Evolutionary conservation across 2,797 vertebrate genomes (phyloP), one percentile per base, ranked within the genome.

Genomic region (Sebastes elongatus): DNA sequence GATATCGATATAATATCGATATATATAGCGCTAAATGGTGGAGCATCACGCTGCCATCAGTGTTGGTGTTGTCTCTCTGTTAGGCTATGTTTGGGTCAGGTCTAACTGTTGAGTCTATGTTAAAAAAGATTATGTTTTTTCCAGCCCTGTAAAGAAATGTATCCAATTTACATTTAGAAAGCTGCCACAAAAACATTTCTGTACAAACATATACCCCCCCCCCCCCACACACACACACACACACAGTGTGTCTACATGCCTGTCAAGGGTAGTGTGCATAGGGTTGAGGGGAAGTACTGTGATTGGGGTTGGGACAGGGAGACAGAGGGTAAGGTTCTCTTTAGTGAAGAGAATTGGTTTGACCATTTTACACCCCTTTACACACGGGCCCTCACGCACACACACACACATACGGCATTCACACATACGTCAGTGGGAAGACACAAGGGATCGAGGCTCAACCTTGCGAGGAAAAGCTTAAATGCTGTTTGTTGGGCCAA

Each of bases 291-390:
- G 66, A 90, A 68, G 81, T 78, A 32, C 57, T 81, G 72, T 90
- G 89, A 92, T 89, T 88, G 91, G 67, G 87, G 85, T 81, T 74
- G 80, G 56, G 73, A 88, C 65, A 68, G n/a, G 42, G 78, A 89
- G 80, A 80, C 60, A 80, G 74, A 91, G 89, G 84, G 56, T 85
- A 87, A 67, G 62, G 71, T 83, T 88, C 85, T 83, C 74, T 86
- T 91, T 83, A 88, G 72, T 71, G 67, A 78, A 78, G 74, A 70
- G 80, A 93, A 94, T 91, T 91, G 83, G 69, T 91, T 91, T 91
- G 86, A 93, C 85, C 81, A 65, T 74, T 78, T 76, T 56, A 59
- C 74, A 65, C 67, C 27, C 75, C 20, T 74, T 66, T 16, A 73
- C 78, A 76, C 66, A 69, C 8, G 5, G 7, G n/a, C 14, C 7